Conservation (phyloP, 2,797 vertebrate genomes). For the Phoeniculus purpureus region DNA sequence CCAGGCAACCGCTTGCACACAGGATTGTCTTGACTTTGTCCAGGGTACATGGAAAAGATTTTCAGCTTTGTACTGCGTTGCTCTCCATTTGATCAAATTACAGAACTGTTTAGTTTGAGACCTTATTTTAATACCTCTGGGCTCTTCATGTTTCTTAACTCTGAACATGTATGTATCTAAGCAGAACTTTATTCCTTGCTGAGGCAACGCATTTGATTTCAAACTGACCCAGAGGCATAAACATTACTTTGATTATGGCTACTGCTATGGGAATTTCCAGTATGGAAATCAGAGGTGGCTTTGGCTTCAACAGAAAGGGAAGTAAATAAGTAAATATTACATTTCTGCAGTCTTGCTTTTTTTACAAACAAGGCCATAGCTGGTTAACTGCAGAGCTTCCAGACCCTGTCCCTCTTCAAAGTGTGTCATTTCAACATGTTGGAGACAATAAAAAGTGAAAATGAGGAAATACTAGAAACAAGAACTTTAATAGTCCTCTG, state of each 20-base stretch:
- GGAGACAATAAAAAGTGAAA: constrained; percentile 2
- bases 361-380: background rate
- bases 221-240: background rate
- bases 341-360: background rate
- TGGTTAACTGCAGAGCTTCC: background rate
- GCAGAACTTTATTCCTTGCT: background rate
- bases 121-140: background rate
- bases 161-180: background rate
- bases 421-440: background rate
- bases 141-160: background rate
- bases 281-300: background rate
- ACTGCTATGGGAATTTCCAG: background rate
- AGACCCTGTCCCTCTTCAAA: background rate
- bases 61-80: background rate
- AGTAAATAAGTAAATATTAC: background rate
- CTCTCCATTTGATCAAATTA: background rate
- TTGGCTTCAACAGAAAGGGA: background rate
- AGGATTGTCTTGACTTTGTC: background rate
- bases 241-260: background rate
- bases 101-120: background rate
- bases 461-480: background rate
- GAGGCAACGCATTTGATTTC: background rate
- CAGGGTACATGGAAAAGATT: background rate
- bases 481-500: background rate
- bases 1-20: background rate